phyloP scores from a whole-genome alignment of 2,113 vertebrate species.

The Leptocoma aspasia region DNA sequence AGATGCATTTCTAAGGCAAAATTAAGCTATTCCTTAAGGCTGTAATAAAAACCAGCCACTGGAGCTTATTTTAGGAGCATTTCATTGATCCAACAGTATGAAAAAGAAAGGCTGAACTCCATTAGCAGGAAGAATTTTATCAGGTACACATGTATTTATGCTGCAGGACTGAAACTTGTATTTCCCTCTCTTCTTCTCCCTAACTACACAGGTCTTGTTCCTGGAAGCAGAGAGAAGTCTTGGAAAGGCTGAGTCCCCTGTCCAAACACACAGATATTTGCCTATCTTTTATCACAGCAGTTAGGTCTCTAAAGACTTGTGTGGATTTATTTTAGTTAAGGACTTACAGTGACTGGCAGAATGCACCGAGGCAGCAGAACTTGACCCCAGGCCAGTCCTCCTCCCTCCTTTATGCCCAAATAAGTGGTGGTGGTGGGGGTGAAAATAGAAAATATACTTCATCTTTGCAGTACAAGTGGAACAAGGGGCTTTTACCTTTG shows the following conservation, averaged over 20 bases:
- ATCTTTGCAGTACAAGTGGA: not conserved
- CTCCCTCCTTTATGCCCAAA: not conserved
- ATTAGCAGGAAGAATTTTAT: not conserved
- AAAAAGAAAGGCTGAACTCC: not conserved
- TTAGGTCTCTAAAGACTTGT: not conserved
- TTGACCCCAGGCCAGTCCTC: too few relatives aligned
- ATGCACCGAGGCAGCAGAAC: not conserved
- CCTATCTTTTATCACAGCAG: not conserved
- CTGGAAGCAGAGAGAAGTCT: not conserved
- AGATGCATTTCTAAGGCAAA: not conserved
- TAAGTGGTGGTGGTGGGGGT: accelerated
- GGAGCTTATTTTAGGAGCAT: not conserved
- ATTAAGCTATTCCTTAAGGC: not conserved
- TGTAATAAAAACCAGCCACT: not conserved
- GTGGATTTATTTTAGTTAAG: not conserved
- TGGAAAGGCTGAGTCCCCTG: not conserved
- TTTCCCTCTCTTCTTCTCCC: not conserved
- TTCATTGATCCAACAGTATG: not conserved
- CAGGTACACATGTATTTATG: not conserved
- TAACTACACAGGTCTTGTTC: not conserved
- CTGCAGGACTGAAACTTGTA: not conserved
- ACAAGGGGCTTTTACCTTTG: not conserved
- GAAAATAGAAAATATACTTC: not conserved
- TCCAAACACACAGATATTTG: accelerated
- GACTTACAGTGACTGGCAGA: not conserved